Evolutionary conservation across 2,888 invertebrate species (phyloP).

Genomic region (Tenthredo livida): DNA sequence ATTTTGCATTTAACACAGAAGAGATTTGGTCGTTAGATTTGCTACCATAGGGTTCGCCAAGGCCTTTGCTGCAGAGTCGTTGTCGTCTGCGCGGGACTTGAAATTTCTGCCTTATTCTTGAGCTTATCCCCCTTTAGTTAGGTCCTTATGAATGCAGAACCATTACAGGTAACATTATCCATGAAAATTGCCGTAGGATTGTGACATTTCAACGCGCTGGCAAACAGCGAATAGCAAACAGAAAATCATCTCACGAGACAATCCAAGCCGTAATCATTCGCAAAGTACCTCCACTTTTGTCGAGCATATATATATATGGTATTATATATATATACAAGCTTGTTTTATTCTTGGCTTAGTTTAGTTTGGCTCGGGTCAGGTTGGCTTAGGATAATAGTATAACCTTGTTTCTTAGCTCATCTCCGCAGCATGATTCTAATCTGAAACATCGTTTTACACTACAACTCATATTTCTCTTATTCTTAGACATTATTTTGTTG

Average conservation of each 20-base stretch:
- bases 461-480: constrained; percentile 32
- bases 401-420: constrained; percentile 45
- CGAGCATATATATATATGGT: constrained; percentile 43
- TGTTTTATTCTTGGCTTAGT: constrained; percentile 38
- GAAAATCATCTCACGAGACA: constrained; percentile 46
- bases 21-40: constrained; percentile 71
- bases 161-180: constrained; percentile 19
- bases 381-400: constrained; percentile 23
- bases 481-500: constrained; percentile 18
- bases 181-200: constrained; percentile 42
- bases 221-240: background rate
- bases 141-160: background rate
- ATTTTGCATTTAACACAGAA: constrained; percentile 72
- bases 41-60: constrained; percentile 54
- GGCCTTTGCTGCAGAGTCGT: constrained; percentile 17
- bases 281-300: constrained; percentile 45
- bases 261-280: constrained; percentile 34
- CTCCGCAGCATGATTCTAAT: constrained; percentile 47
- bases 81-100: constrained; percentile 42
- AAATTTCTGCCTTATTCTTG: constrained; percentile 33
- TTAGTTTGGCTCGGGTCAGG: constrained; percentile 39
- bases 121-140: background rate
- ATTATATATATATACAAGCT: background rate
- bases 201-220: constrained; percentile 41
- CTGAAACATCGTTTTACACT: constrained; percentile 49